Base-by-base conservation (phyloP, 1,140 invertebrate species). In the Cotesia glomerata region DNA sequence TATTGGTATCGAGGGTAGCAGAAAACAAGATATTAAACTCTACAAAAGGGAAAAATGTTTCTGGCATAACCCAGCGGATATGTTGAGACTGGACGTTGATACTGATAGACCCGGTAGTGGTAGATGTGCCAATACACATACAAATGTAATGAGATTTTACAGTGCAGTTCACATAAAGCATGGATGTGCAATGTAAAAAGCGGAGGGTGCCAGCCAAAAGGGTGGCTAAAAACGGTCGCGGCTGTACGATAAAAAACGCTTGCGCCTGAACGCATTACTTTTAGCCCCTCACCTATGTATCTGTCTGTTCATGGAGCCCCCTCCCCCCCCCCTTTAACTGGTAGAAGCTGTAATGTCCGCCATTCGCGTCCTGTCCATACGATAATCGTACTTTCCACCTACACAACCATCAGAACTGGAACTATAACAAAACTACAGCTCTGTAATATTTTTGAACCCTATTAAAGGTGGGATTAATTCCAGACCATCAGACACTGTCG, bases 91-190 rank as follows among this genome's bases (percentile, higher is more conserved):
- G 39, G 7, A 45, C 11, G 2, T 5, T 3, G 26, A 26, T 26
- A 26, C 26, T 26, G 26, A 36, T 14, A 63, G 56, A 39, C 13
- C 7, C 58, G 54, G 56, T 34, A 5, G 77, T 74, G 77, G 77
- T 79, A 81, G 84, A 82, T 85, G 81, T 83, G 84, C 80, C 79
- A 78, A 79, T 79, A 80, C 79, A 78, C 79, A 77, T 80, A 80
- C 76, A 80, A 84, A 80, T 84, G 82, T 85, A 85, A 85, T 86
- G 84, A 85, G 84, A 86, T 85, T 85, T 86, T 82, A 83, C 85
- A 78, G 81, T 83, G 84, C 82, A 82, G 80, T 83, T 85, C 84
- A 81, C 83, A 84, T 85, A 83, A 85, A 85, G 84, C 85, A 84
- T 81, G 82, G 82, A 80, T 84, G 84, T 80, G 82, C 39, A 11